Base-by-base conservation (phyloP, 2,113 vertebrate species). In the Epinephelus moara region DNA sequence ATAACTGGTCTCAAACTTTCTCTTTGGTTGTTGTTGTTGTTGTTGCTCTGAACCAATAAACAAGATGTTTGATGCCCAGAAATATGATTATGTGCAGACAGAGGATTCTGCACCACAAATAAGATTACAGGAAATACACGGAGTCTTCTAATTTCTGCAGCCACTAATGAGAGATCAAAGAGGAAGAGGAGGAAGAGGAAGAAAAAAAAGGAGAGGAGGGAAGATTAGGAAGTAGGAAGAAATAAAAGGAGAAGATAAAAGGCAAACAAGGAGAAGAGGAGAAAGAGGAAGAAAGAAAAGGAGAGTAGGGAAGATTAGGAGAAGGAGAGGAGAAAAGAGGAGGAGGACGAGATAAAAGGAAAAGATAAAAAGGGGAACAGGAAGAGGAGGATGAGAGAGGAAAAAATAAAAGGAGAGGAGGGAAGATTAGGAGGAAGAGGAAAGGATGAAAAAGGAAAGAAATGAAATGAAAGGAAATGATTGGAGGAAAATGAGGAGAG, bases 1-100 rank as follows among this genome's bases (percentile, higher is more conserved):
- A 75, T 27, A 75, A 71, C 55, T 62, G 73, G 7, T 23, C 42
- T 52, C 15, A 78, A 59, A 70, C 14, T 10, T 40, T 47, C 18
- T 64, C 49, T 8, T 30, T 71, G 47, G 30, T 66, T 56, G n/a
- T 40, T 42, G 21, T 18, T 70, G 25, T 25, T 25, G 27, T 42
- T 40, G 27, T 42, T 40, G 61, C 6, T 73, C 21, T 25, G 30
- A 77, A 69, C 19, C 53, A 42, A 70, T 23, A 45, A 83, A 85
- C 45, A 73, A 49, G 18, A 75, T 27, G 56, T 75, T 81, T 69
- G 27, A n/a, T 21, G 27, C 21, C 50, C 30, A 45, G 23, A 69
- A 57, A 77, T 60, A 11, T 30, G 9, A 77, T 60, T 7, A 59
- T n/a, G 0, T 37, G 23, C 19, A 64, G 19, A 49, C 6, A 21